Evolutionary conservation across 2,797 vertebrate genomes (phyloP).

Genomic region (Argyrosomus regius): DNA sequence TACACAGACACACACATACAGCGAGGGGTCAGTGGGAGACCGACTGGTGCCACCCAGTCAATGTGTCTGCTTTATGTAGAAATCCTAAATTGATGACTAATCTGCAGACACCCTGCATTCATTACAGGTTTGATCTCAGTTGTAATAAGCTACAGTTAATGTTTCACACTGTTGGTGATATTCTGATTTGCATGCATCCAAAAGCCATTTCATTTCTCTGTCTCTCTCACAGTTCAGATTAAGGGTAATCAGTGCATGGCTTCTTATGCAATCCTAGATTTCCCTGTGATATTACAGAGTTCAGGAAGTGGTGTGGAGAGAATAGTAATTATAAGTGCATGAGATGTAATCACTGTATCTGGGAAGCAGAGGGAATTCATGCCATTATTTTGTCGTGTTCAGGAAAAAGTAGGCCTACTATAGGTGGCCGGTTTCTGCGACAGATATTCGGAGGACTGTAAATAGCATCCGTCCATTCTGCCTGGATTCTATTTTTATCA

Average conservation of each 20-base stretch:
- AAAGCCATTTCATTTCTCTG: slow-evolving; percentile 57
- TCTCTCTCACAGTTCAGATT: slow-evolving; percentile 63
- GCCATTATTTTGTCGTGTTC: slow-evolving; percentile 52
- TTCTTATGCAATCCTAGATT: slow-evolving; percentile 72
- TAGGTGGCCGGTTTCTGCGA: slow-evolving; percentile 77
- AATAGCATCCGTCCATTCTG: slow-evolving; percentile 85
- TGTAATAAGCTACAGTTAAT: slow-evolving; percentile 23
- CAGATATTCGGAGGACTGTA: slow-evolving; percentile 85
- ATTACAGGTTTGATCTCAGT: slow-evolving; percentile 27
- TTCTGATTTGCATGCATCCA: slow-evolving; percentile 32
- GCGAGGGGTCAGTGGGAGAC: slow-evolving; percentile 48
- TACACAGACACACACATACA: slow-evolving; percentile 13
- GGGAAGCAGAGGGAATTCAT: slow-evolving; percentile 67
- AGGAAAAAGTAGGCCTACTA: slow-evolving; percentile 57
- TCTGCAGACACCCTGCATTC: slow-evolving; percentile 3
- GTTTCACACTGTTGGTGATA: slow-evolving; percentile 10
- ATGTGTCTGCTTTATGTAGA: slow-evolving; percentile 37
- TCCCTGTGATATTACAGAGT: slow-evolving; percentile 66
- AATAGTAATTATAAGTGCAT: slow-evolving; percentile 80
- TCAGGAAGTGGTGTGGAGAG: slow-evolving; percentile 49
- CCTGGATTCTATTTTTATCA: slow-evolving; percentile 87
- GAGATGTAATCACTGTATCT: slow-evolving; percentile 77
- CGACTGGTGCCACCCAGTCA: slow-evolving; percentile 29
- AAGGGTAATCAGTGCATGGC: slow-evolving; percentile 51
- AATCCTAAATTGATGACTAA: slow-evolving; percentile 3